Base-by-base conservation (phyloP, 92 coral and sea anemone genomes). In the Nematostella vectensis region DNA sequence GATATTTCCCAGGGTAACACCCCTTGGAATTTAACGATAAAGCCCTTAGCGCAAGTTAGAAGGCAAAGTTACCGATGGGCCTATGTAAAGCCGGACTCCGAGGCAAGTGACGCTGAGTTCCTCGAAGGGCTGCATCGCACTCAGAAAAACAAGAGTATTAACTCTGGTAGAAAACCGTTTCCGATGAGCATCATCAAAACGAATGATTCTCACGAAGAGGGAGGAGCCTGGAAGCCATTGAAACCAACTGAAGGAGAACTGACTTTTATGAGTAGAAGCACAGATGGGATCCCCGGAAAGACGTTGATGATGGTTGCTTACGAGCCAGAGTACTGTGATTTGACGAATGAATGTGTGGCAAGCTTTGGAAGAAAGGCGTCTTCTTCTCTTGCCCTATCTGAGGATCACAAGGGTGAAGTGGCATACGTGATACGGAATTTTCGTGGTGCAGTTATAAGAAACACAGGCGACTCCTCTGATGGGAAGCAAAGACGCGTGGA, bases 41-140 rank as follows among this genome's bases (percentile, higher is more conserved):
- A n/a, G n/a, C n/a, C n/a, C n/a, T n/a, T n/a, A n/a, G n/a, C n/a
- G n/a, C n/a, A n/a, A n/a, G n/a, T n/a, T n/a, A n/a, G n/a, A n/a
- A n/a, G 29, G 3, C 27, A 27, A 12, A 42, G 55, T 13, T 66
- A 66, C 26, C 42, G 57, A 56, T 66, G 72, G 72, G 72, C 72
- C 10, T 66, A 66, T 56, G 29, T 66, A 4, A 48, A 51, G 9
- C 56, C 72, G 3, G 72, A 66, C 25, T 66, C 72, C 1, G 72
- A 66, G 27, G 55, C 72, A 2, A 55, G 72, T 63, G 72, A 66
- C 4, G 21, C 18, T 6, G 51, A 45, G 18, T 19, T 11, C 12
- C 4, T 11, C 9, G 23, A 4, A 4, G 51, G 51, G 23, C 9
- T 19, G 4, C 51, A 45, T 6, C 18, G 4, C 21, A 9, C 51